These are phyloP conservation scores for Pterobdella sp. DNA, from an alignment of 2,888 invertebrate species.

Conservation along the genomic window DNA sequence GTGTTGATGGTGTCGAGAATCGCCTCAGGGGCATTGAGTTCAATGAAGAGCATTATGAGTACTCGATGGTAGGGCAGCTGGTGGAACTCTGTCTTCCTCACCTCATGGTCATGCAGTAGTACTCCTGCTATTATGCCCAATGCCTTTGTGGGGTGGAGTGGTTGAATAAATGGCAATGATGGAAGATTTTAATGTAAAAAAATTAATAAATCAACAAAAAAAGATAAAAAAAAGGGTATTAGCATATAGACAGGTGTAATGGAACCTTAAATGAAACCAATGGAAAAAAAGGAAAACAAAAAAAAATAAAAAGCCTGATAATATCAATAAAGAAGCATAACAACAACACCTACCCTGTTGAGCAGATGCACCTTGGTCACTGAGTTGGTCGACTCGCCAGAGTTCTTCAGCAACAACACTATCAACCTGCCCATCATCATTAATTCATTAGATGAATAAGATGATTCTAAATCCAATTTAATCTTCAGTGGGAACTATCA, in stretches of 20 bases:
- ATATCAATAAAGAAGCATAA: neutral
- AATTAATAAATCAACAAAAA: too few relatives aligned
- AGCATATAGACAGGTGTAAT: neutral
- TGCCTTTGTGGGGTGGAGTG: conserved; percentile 43
- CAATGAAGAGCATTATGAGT: conserved; percentile 89
- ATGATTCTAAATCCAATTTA: too few relatives aligned
- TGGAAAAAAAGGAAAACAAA: neutral
- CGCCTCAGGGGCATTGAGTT: conserved; percentile 75
- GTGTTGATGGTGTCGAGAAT: conserved; percentile 88
- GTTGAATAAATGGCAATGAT: neutral
- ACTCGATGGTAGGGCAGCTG: conserved; percentile 95
- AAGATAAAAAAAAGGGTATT: neutral
- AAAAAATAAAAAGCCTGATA: neutral
- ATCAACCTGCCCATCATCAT: conserved; percentile 66
- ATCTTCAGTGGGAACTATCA: too few relatives aligned
- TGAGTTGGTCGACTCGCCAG: conserved; percentile 62
- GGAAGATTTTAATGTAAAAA: too few relatives aligned
- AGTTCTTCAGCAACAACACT: conserved; percentile 76
- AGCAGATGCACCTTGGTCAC: conserved; percentile 91
- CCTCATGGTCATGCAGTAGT: conserved; percentile 88
- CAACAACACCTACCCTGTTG: conserved; percentile 65
- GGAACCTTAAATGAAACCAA: neutral
- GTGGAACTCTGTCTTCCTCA: conserved; percentile 79
- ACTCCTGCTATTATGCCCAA: conserved; percentile 92
- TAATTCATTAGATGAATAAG: conserved; percentile 3